A percentile compares a stretch with the other conserved stretches of the same genome.
Evolutionary conservation across 2,888 invertebrate species (phyloP).

Genomic region (Athalia cordata): DNA sequence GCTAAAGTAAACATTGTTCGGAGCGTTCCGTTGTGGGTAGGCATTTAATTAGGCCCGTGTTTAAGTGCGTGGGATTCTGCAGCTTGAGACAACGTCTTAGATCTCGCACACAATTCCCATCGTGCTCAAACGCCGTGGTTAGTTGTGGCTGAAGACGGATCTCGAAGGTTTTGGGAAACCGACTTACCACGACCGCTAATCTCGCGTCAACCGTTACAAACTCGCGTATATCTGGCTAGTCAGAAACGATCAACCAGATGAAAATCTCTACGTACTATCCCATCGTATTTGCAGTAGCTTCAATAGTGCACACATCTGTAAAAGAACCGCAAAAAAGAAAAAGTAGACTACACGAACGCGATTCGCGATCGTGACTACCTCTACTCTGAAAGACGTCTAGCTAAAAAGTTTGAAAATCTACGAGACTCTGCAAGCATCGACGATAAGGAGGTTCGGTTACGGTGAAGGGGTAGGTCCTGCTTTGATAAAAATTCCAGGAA

Average conservation of each 20-base stretch:
- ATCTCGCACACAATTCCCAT: conserved; percentile 42
- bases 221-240: not conserved
- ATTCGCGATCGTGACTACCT: not conserved
- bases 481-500: conserved; percentile 31
- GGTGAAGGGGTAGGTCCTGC: not conserved
- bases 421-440: too few species aligned
- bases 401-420: too few species aligned
- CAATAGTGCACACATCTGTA: too few species aligned
- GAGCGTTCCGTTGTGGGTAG: conserved; percentile 54
- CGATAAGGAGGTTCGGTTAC: too few species aligned
- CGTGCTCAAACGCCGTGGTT: conserved; percentile 41
- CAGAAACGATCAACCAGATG: too few species aligned
- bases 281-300: too few species aligned
- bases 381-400: too few species aligned
- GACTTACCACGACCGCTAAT: conserved; percentile 48
- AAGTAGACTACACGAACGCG: not conserved
- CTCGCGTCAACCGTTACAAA: conserved; percentile 45
- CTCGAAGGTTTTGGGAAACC: conserved; percentile 47
- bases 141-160: conserved; percentile 47
- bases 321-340: not conserved
- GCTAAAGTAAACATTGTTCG: conserved; percentile 46
- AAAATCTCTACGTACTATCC: too few species aligned
- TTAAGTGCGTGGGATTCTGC: conserved; percentile 55
- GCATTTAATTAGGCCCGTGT: conserved; percentile 58
- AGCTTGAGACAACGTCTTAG: conserved; percentile 57